Evolutionary conservation across 2,113 vertebrate genomes (phyloP), one percentile per base, ranked within the genome.

Genomic region (Silurus meridionalis): DNA sequence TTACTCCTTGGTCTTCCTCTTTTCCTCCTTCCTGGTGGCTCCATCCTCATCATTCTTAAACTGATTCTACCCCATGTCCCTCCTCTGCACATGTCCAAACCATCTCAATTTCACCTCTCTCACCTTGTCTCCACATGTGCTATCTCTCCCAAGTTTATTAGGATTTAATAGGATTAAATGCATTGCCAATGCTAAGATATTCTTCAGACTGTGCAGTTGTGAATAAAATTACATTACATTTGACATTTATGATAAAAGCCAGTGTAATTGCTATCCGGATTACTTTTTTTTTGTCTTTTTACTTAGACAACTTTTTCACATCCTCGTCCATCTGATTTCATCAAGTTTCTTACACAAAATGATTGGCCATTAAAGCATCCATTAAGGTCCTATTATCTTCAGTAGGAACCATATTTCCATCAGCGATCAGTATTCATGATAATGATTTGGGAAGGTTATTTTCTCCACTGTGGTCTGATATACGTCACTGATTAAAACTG

Each of bases 401-500:
- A 28, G 15, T n/a, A 21, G 7, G 9, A 77, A 8, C 25, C 23
- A 8, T 25, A 60, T 74, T 74, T 15, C 13, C 67, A 63, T 75
- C 37, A 84, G 46, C 3, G 50, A 75, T 75, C 55, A 19, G 17
- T 77, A 75, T 75, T 84, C 69, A 63, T 63, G 57, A 63, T 63
- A 25, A 74, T 8, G 15, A 14, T 23, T 37, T 61, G 57, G 13
- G 46, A 19, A 77, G 69, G 71, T 60, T 75, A 52, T 75, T 75
- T 84, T 19, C 48, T 50, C n/a, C 8, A 50, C 52, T 53, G 58
- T 48, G 57, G 15, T 75, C 57, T 23, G 28, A 75, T 84, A 75
- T 17, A 28, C 50, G 14, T 75, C 15, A 75, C 57, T 84, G 69
- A 84, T 84, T 77, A 50, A 77, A 84, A 52, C 7, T 75, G 23